These are phyloP conservation scores for Atherinomorus stipes DNA, from an alignment of 2,113 vertebrate species.

Conservation along the genomic window DNA sequence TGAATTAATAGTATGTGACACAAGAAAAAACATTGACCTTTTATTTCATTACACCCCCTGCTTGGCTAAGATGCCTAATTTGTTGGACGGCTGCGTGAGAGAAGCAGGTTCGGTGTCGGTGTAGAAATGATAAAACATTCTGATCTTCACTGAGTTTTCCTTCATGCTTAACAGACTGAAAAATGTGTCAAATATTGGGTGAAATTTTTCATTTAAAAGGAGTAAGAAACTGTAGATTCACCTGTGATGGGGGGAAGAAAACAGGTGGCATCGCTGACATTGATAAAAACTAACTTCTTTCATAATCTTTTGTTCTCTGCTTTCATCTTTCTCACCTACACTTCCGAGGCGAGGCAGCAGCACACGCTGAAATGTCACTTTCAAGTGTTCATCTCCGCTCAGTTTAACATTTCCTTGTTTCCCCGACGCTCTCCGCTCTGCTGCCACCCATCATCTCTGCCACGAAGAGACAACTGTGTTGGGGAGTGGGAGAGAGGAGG, in stretches of 20 bases:
- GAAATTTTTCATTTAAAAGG: neutral
- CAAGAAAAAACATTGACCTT: slow-evolving; percentile 29
- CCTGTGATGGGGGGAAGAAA: neutral
- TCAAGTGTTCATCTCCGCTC: slow-evolving; percentile 28
- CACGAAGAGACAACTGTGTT: slow-evolving; percentile 14
- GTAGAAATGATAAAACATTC: too few relatives aligned
- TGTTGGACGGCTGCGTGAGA: neutral
- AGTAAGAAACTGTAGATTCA: neutral
- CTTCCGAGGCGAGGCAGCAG: neutral
- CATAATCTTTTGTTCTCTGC: too few relatives aligned
- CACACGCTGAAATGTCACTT: slow-evolving; percentile 42
- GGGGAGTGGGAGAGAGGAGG: neutral
- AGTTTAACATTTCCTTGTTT: slow-evolving; percentile 38
- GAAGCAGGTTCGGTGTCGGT: too few relatives aligned
- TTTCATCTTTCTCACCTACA: slow-evolving; percentile 1
- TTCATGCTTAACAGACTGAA: neutral
- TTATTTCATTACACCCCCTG: slow-evolving; percentile 16
- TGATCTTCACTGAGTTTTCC: too few relatives aligned
- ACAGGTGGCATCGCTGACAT: neutral
- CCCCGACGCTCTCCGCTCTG: neutral
- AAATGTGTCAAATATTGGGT: neutral
- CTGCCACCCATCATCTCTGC: slow-evolving; percentile 26
- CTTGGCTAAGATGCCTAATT: slow-evolving; percentile 3
- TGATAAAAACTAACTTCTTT: slow-evolving; percentile 7
- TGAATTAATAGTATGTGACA: slow-evolving; percentile 26